Conservation (phyloP, 1,140 invertebrate species). For the Diprion similis region DNA sequence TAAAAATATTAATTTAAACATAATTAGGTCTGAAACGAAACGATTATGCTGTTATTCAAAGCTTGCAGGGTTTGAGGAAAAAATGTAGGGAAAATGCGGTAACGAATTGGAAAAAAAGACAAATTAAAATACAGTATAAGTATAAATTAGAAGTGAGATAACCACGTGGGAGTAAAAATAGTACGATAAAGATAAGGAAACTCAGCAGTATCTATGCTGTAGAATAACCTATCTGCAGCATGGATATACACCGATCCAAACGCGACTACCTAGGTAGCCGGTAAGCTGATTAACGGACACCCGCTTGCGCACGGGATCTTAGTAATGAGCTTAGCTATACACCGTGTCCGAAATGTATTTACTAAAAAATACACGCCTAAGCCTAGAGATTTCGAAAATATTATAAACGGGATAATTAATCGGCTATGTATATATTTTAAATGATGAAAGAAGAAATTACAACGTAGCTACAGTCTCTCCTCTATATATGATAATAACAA, state of each 20-base stretch:
- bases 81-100: neutral
- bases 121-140: neutral
- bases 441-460: neutral
- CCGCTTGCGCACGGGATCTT: conserved; percentile 18
- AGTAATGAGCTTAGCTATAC: conserved; percentile 31
- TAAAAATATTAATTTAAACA: no score
- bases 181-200: neutral
- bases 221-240: neutral
- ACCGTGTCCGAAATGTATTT: neutral
- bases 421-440: neutral
- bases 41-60: neutral
- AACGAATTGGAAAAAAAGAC: neutral
- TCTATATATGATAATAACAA: no score
- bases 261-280: conserved; percentile 23
- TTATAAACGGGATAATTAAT: neutral
- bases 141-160: neutral
- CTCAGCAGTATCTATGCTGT: neutral
- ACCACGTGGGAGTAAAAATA: neutral
- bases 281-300: conserved; percentile 34
- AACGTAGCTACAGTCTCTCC: neutral
- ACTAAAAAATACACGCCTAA: no score
- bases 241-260: neutral
- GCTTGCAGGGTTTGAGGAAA: neutral
- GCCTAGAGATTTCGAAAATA: conserved; percentile 19
- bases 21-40: no score